phyloP scores from a whole-genome alignment of 1,140 invertebrate genomes.

The Dendrolimus punctatus region DNA sequence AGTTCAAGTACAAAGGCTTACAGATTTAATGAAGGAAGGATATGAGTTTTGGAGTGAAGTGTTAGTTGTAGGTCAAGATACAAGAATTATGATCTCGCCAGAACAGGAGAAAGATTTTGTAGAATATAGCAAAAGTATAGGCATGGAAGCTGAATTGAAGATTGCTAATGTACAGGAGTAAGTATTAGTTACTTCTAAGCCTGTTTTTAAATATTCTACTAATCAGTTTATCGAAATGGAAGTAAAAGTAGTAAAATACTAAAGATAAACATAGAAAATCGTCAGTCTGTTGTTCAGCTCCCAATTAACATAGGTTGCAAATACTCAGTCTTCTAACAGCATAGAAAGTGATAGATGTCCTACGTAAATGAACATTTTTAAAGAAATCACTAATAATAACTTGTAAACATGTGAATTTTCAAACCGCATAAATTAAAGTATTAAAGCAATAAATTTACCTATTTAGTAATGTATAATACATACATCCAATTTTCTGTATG shows the following conservation, averaged over 20 bases:
- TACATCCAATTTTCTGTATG: too few species aligned
- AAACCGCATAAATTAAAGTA: not conserved
- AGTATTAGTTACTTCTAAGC: slow-evolving; percentile 9
- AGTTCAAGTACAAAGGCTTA: slow-evolving; percentile 33
- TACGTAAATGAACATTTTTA: too few species aligned
- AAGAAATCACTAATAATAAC: too few species aligned
- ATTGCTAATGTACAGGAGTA: slow-evolving; percentile 60
- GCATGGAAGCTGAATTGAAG: slow-evolving; percentile 22
- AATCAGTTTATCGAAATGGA: too few species aligned
- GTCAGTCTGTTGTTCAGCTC: too few species aligned
- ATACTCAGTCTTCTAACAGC: too few species aligned
- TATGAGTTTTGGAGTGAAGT: slow-evolving; percentile 44
- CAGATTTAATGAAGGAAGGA: slow-evolving; percentile 26
- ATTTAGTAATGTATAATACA: not conserved
- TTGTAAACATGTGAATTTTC: not conserved
- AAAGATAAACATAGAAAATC: too few species aligned
- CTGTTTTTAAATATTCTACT: too few species aligned
- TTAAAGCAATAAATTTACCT: not conserved
- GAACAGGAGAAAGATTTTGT: slow-evolving; percentile 26
- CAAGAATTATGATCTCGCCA: slow-evolving; percentile 42
- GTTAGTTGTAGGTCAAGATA: slow-evolving; percentile 20
- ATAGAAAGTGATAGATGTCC: too few species aligned
- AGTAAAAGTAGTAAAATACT: too few species aligned
- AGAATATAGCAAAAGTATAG: slow-evolving; percentile 19
- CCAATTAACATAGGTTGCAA: too few species aligned